phyloP scores from a whole-genome alignment of 1,140 invertebrate genomes.

The Eupeodes corollae region DNA sequence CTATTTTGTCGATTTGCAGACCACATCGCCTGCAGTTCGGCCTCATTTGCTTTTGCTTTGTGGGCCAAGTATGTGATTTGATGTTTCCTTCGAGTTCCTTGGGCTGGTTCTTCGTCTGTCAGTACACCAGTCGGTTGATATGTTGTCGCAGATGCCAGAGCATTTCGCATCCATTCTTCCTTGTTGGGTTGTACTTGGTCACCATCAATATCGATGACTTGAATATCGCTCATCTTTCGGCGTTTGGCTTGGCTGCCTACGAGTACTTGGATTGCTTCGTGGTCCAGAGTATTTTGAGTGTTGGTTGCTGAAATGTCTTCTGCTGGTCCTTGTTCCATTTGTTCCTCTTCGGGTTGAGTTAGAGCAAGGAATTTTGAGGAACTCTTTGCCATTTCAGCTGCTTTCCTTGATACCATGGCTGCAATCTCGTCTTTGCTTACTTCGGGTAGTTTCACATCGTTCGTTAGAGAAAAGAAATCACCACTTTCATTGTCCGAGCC shows the following conservation, averaged over 20 bases:
- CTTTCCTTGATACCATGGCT: constrained; percentile 27
- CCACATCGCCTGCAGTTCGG: constrained; percentile 90
- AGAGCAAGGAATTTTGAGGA: too few relatives aligned
- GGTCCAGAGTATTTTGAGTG: background rate
- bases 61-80: constrained; percentile 93
- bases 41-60: constrained; percentile 87
- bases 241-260: constrained; percentile 34
- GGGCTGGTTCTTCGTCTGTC: constrained; percentile 46
- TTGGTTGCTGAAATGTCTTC: background rate
- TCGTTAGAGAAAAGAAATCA: constrained; percentile 46
- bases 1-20: constrained; percentile 72
- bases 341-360: background rate
- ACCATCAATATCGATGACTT: constrained; percentile 73
- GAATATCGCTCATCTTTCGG: constrained; percentile 41
- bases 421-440: constrained; percentile 30
- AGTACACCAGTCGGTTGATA: constrained; percentile 31
- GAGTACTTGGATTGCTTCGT: constrained; percentile 27
- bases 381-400: constrained; percentile 20
- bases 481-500: constrained; percentile 29
- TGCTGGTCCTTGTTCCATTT: constrained; percentile 6
- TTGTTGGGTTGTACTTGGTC: constrained; percentile 69
- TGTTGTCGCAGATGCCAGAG: constrained; percentile 61
- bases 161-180: constrained; percentile 69
- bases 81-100: constrained; percentile 72
- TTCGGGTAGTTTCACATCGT: constrained; percentile 25